Base-by-base conservation (phyloP, 2,888 invertebrate species). In the Harpalus rufipes region DNA sequence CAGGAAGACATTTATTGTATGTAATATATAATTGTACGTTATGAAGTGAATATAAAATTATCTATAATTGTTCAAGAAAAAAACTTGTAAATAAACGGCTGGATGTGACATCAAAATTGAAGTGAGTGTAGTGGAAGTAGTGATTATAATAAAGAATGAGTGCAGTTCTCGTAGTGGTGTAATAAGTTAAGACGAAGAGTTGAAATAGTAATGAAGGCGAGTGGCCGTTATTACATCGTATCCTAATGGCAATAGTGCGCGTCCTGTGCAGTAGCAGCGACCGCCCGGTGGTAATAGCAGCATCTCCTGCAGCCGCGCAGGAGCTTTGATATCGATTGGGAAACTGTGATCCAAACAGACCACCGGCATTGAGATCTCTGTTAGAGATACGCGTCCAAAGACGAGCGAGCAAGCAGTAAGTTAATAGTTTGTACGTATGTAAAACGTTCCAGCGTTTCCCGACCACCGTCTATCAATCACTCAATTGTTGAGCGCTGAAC, bases 381-480 rank as follows among this genome's bases (percentile, higher is more conserved):
- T 59, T 65, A 58, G 56, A 85, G 85, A 85, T 85, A 80, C 78
- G 83, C 59, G 76, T 74, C 76, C 39, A 21, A 58, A 74, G 63
- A 79, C 84, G 84, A 84, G 59, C 74, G 68, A 72, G 32, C 72
- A 14, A 68, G 78, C 84, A 84, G 58, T 72, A 85, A 80, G 59
- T 80, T 85, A 85, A 85, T 85, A 85, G 85, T 85, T 85, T 80
- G 80, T 85, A 85, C 85, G 85, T 85, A 85, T 85, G 85, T 85
- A 80, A 84, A 84, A 65, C 83, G 72, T 25, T 56, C 59, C 21
- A 58, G 25, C 59, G 25, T 56, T 78, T 51, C 78, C 59, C 44
- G 44, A 25, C 18, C 16, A 10, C 44, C 12, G 16, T 44, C 81
- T 65, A 68, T 72, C 68, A 56, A 81, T 68, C 81, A 68, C 44